These are phyloP conservation scores for Phasia obesa DNA, from an alignment of 2,888 invertebrate genomes.

Conservation along the genomic window DNA sequence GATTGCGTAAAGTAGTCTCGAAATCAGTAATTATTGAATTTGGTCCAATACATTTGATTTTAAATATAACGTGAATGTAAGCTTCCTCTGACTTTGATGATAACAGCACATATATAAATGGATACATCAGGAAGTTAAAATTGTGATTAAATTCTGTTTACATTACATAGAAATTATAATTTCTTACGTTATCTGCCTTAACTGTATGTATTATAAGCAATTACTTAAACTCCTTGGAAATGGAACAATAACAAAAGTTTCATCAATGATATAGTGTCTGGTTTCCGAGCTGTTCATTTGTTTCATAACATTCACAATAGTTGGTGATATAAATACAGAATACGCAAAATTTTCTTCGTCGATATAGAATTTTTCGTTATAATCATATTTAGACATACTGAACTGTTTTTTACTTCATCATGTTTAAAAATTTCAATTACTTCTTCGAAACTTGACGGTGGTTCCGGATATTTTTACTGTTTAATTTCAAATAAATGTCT, in stretches of 20 bases:
- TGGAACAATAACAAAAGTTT: constrained; percentile 7
- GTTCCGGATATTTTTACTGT: constrained; percentile 4
- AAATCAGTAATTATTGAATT: constrained; percentile 49
- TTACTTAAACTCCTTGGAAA: constrained; percentile 11
- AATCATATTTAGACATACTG: constrained; percentile 18
- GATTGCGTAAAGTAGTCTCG: constrained; percentile 48
- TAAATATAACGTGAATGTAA: constrained; percentile 48
- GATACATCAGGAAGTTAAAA: not conserved
- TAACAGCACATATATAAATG: not conserved
- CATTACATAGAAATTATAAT: constrained; percentile 9
- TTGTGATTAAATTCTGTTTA: constrained; percentile 1
- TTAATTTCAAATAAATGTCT: constrained; percentile 16
- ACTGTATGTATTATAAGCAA: constrained; percentile 16
- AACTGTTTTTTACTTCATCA: constrained; percentile 3
- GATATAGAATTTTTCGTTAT: constrained; percentile 14
- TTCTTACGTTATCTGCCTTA: constrained; percentile 14
- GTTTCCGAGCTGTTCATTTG: constrained; percentile 2
- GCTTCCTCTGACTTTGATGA: constrained; percentile 47
- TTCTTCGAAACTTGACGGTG: constrained; percentile 6
- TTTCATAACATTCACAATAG: constrained; percentile 21
- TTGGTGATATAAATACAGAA: constrained; percentile 9
- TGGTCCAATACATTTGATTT: constrained; percentile 51
- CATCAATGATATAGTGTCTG: constrained; percentile 12
- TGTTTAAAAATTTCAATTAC: constrained; percentile 23
- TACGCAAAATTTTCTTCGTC: constrained; percentile 21